phyloP scores from a whole-genome alignment of 2,888 invertebrate species.

The Baronia brevicornis region DNA sequence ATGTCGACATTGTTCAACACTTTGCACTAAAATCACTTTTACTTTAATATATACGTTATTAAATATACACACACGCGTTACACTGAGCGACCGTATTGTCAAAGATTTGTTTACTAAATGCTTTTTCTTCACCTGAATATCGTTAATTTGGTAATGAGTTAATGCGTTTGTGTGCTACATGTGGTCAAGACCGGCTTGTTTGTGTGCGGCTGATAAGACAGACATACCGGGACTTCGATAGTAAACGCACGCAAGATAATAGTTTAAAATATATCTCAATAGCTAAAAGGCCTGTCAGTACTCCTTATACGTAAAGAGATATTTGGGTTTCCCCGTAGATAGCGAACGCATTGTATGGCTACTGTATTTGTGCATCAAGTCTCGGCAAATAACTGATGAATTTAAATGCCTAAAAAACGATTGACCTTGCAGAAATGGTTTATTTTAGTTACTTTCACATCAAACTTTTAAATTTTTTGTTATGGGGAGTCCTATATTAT shows the following conservation, averaged over 20 bases:
- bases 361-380: no score
- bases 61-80: constrained; percentile 30
- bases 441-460: no score
- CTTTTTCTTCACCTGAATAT: constrained; percentile 66
- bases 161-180: constrained; percentile 54
- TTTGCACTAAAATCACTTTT: constrained; percentile 9
- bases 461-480: no score
- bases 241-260: constrained; percentile 56
- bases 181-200: constrained; percentile 39
- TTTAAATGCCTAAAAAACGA: no score
- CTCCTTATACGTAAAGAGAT: constrained; percentile 31
- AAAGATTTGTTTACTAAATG: constrained; percentile 68
- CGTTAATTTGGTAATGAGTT: constrained; percentile 72
- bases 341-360: no score
- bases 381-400: no score
- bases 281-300: constrained; percentile 59
- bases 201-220: constrained; percentile 63
- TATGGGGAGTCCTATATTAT: no score
- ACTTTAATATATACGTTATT: constrained; percentile 13
- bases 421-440: no score
- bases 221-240: constrained; percentile 67
- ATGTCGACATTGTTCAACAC: constrained; percentile 40
- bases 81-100: constrained; percentile 52
- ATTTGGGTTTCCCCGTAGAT: constrained; percentile 11
- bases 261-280: constrained; percentile 59